These are phyloP conservation scores for Trogon melanurus DNA, from an alignment of 2,113 vertebrate genomes.

Conservation along the genomic window DNA sequence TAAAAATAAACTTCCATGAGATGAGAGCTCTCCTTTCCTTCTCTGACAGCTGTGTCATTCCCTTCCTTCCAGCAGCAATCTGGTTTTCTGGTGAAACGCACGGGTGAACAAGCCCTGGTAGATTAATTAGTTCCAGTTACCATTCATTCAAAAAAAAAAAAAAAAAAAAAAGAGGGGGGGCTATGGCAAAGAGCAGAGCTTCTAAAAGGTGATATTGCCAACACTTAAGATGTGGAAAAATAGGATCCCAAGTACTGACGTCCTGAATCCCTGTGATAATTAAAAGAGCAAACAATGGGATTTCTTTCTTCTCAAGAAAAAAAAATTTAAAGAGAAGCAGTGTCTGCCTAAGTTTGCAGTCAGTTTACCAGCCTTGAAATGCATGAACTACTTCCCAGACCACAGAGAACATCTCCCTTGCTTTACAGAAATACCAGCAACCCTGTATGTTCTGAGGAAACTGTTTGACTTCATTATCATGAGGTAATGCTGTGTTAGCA, in stretches of 20 bases:
- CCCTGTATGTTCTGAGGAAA: background rate
- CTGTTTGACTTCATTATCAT: background rate
- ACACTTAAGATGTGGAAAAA: background rate
- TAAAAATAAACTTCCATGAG: background rate
- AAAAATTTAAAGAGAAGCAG: background rate
- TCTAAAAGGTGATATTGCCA: background rate
- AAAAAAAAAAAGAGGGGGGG: background rate
- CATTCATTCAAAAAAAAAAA: background rate
- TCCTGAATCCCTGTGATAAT: background rate
- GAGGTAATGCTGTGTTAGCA: background rate
- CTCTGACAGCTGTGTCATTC: background rate
- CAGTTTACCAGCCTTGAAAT: background rate
- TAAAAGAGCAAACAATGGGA: background rate
- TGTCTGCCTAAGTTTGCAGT: background rate
- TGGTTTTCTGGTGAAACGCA: background rate
- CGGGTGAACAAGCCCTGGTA: background rate
- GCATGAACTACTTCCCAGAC: background rate
- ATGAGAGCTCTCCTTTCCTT: background rate
- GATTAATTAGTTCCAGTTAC: background rate
- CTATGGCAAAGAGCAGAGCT: background rate
- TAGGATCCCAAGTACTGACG: background rate
- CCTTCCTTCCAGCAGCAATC: background rate
- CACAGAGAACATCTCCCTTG: background rate
- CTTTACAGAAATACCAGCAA: background rate
- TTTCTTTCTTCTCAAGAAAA: background rate